Conservation (phyloP, 1,140 invertebrate species). For the Pseudachorutes palmiensis region DNA sequence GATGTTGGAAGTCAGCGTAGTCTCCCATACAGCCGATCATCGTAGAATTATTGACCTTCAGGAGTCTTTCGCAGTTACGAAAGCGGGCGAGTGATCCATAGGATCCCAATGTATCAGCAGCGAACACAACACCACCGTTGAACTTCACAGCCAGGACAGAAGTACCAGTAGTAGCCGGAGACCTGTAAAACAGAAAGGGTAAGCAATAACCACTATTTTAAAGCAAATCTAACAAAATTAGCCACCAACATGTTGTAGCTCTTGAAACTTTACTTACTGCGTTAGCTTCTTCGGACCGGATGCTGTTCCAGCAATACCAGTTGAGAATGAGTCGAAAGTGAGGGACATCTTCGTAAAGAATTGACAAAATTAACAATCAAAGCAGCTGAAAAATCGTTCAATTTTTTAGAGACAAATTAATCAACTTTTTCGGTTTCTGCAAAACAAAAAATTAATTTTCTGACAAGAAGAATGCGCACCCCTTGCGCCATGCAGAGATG, state of each 20-base stretch:
- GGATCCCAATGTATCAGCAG: slow-evolving; percentile 81
- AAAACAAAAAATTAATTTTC: not conserved
- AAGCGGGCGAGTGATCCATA: slow-evolving; percentile 86
- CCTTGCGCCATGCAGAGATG: too few species aligned
- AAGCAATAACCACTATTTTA: slow-evolving; percentile 19
- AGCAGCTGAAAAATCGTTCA: not conserved
- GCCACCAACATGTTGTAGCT: not conserved
- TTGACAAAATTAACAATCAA: not conserved
- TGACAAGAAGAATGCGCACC: too few species aligned
- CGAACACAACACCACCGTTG: slow-evolving; percentile 80
- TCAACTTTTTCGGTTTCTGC: too few species aligned
- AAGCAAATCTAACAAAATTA: not conserved
- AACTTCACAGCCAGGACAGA: slow-evolving; percentile 82
- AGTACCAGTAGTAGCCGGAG: slow-evolving; percentile 78
- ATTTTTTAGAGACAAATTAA: not conserved
- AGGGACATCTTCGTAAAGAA: not conserved
- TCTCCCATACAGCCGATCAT: slow-evolving; percentile 82
- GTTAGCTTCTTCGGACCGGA: slow-evolving; percentile 11
- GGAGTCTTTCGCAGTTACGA: slow-evolving; percentile 68
- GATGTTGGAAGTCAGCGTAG: slow-evolving; percentile 89
- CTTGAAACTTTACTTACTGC: slow-evolving; percentile 4
- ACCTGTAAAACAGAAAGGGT: slow-evolving; percentile 51
- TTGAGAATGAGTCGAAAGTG: not conserved
- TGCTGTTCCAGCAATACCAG: not conserved
- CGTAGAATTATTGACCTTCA: slow-evolving; percentile 83